Evolutionary conservation across 2,888 invertebrate genomes (phyloP).

Genomic region (Meiosimyza decipiens): DNA sequence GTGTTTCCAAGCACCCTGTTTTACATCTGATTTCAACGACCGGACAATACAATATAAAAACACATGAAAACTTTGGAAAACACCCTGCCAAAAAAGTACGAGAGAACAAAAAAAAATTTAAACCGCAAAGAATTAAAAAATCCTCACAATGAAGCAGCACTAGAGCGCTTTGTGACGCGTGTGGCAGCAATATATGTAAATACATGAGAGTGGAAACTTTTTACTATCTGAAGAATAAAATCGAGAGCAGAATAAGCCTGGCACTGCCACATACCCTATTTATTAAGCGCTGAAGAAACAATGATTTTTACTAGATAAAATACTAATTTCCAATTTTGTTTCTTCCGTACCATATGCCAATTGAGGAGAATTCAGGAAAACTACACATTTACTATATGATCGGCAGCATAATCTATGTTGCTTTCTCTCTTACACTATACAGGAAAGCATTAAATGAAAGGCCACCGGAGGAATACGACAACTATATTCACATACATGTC

Average conservation of each 20-base stretch:
- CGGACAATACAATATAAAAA: background rate
- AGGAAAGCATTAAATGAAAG: background rate
- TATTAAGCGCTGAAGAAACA: background rate
- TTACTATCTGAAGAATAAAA: background rate
- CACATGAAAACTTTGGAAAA: slow-evolving; percentile 8
- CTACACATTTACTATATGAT: slow-evolving; percentile 9
- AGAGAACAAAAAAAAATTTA: background rate
- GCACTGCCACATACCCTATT: background rate
- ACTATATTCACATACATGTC: slow-evolving; percentile 1
- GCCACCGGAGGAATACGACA: slow-evolving; percentile 16
- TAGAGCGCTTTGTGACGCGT: background rate
- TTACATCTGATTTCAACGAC: background rate
- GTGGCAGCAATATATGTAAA: background rate
- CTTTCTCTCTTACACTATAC: slow-evolving; percentile 2
- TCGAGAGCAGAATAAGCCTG: background rate
- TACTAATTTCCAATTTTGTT: slow-evolving; percentile 10
- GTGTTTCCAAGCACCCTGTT: background rate
- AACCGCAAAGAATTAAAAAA: background rate
- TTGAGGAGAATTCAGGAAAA: background rate
- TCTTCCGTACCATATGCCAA: background rate
- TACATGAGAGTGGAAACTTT: background rate
- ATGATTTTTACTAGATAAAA: slow-evolving; percentile 17
- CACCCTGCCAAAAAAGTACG: background rate
- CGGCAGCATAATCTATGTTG: background rate
- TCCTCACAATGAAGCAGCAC: background rate